phyloP scores from a whole-genome alignment of 2,797 vertebrate genomes.

The Spinus olivaceus region DNA sequence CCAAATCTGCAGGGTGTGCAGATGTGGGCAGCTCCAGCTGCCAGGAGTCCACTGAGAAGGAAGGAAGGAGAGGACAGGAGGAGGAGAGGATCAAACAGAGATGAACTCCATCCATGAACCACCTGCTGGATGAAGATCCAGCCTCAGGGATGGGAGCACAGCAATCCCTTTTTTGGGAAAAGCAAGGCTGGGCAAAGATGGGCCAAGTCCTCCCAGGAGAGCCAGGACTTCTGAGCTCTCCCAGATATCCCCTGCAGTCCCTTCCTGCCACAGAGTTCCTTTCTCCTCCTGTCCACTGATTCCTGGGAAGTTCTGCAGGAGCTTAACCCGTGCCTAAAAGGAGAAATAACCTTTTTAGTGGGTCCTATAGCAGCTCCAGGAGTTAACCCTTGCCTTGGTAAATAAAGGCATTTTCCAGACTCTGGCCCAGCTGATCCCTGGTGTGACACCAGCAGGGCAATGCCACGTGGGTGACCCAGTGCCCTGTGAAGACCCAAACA shows the following conservation, averaged over 20 bases:
- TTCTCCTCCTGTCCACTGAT: background rate
- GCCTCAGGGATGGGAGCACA: background rate
- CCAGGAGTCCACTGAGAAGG: background rate
- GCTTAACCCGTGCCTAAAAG: background rate
- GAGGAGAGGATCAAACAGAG: background rate
- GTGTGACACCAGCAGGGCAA: background rate
- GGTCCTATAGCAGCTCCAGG: background rate
- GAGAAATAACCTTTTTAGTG: background rate
- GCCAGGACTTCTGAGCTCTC: background rate
- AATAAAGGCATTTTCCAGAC: background rate
- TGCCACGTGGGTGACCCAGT: background rate
- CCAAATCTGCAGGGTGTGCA: background rate
- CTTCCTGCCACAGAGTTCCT: background rate
- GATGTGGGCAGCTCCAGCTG: background rate
- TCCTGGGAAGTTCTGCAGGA: background rate
- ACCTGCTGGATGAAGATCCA: background rate
- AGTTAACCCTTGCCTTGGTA: background rate
- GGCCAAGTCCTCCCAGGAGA: background rate
- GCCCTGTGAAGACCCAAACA: background rate
- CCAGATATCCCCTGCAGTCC: background rate
- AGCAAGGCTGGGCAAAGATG: background rate
- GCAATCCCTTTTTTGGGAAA: background rate
- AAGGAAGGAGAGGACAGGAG: background rate
- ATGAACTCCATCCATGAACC: too few relatives aligned
- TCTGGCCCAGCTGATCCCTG: background rate